phyloP scores from a whole-genome alignment of 2,113 vertebrate species.

The Platysteira castanea region DNA sequence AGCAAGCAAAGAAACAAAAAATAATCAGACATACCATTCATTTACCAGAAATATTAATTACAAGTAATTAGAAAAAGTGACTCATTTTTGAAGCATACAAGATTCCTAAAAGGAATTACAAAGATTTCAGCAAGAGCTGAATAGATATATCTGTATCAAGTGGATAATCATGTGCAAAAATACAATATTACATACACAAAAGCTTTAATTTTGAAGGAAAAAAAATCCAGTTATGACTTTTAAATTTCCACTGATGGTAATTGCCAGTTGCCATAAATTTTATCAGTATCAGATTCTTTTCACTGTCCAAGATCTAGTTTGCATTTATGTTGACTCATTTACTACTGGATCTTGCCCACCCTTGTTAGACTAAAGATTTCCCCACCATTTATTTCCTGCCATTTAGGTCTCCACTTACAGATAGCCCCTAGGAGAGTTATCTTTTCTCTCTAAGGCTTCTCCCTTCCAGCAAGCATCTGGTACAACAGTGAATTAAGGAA shows the following conservation, averaged over 20 bases:
- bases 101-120: conserved; percentile 5
- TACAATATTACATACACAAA: background rate
- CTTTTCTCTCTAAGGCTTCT: background rate
- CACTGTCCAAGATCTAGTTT: background rate
- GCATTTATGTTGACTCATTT: background rate
- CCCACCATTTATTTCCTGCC: background rate
- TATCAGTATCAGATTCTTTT: background rate
- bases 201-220: background rate
- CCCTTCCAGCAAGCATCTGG: background rate
- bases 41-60: conserved; percentile 47
- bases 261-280: background rate
- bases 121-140: background rate
- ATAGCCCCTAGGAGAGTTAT: background rate
- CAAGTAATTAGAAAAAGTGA: conserved; percentile 39
- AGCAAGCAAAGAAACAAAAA: conserved; percentile 47
- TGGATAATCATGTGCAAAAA: background rate
- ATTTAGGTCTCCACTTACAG: background rate
- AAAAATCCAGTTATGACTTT: background rate
- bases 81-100: background rate
- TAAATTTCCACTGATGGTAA: background rate
- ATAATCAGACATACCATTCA: conserved; percentile 28
- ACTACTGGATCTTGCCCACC: background rate
- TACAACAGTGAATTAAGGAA: background rate
- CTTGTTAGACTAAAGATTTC: background rate
- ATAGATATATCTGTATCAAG: background rate